phyloP scores from a whole-genome alignment of 2,888 invertebrate species.

The Leptopilina drosophilae region DNA sequence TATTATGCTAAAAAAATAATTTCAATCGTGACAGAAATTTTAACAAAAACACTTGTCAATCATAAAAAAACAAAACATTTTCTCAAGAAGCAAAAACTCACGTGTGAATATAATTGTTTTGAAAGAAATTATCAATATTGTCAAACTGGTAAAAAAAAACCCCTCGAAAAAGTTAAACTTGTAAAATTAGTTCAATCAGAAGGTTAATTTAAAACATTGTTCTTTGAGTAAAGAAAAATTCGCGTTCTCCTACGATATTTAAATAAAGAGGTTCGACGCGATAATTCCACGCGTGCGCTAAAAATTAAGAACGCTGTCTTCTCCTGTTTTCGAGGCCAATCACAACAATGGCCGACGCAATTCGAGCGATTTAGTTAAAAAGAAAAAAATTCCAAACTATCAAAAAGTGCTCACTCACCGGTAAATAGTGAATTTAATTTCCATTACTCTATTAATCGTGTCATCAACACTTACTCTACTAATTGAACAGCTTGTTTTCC shows the following conservation, averaged over 20 bases:
- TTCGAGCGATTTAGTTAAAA: constrained; percentile 66
- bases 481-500: not conserved
- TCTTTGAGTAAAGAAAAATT: not conserved
- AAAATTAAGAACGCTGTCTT: constrained; percentile 69
- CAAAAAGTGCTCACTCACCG: constrained; percentile 48
- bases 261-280: constrained; percentile 64
- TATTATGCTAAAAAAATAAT: no score
- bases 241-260: constrained; percentile 56
- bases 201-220: not conserved
- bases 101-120: not conserved
- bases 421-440: constrained; percentile 40
- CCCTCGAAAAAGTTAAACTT: no score
- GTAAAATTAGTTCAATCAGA: not conserved
- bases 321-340: constrained; percentile 61
- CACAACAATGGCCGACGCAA: constrained; percentile 73
- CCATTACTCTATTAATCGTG: constrained; percentile 53
- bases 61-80: not conserved
- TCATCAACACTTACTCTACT: constrained; percentile 40
- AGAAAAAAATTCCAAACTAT: constrained; percentile 59
- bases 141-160: no score
- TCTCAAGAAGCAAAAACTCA: not conserved
- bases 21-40: no score
- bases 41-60: no score
- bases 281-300: constrained; percentile 66
- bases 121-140: not conserved